These are phyloP conservation scores for Hypolimnas misippus DNA, from an alignment of 2,888 invertebrate genomes.

Conservation along the genomic window DNA sequence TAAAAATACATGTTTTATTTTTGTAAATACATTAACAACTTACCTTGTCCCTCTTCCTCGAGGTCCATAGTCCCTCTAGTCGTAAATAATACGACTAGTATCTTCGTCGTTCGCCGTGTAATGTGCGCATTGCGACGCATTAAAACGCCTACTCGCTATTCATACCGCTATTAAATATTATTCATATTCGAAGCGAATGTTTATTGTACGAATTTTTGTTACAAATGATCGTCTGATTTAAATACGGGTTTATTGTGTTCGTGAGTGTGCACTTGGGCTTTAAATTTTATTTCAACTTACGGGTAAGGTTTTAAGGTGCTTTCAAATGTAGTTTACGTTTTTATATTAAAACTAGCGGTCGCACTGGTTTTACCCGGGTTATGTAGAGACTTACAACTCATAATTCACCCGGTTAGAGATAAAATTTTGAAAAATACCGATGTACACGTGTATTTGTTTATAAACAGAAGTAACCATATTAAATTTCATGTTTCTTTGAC, in stretches of 20 bases:
- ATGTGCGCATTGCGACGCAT: constrained; percentile 60
- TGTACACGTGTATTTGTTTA: too few relatives aligned
- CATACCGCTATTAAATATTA: constrained; percentile 60
- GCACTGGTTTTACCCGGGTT: too few relatives aligned
- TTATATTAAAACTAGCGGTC: too few relatives aligned
- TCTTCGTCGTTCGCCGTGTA: constrained; percentile 44
- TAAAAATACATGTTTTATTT: too few relatives aligned
- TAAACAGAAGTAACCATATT: too few relatives aligned
- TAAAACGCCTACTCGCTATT: constrained; percentile 69
- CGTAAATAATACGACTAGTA: constrained; percentile 56
- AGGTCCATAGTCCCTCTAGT: constrained; percentile 38
- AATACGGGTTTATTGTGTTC: constrained; percentile 14
- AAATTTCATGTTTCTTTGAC: too few relatives aligned
- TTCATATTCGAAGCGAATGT: constrained; percentile 42
- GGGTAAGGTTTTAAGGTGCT: not conserved
- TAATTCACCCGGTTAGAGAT: too few relatives aligned
- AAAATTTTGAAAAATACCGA: too few relatives aligned
- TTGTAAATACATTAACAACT: not conserved
- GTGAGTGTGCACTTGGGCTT: not conserved
- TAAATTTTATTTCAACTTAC: not conserved
- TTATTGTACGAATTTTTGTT: constrained; percentile 39
- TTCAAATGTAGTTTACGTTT: too few relatives aligned
- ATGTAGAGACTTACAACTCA: too few relatives aligned
- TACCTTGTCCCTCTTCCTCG: not conserved
- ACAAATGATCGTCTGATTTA: constrained; percentile 34